Evolutionary conservation across 2,113 vertebrate species (phyloP), one percentile per base, ranked within the genome.

Genomic region (Rhinolophus sinicus): DNA sequence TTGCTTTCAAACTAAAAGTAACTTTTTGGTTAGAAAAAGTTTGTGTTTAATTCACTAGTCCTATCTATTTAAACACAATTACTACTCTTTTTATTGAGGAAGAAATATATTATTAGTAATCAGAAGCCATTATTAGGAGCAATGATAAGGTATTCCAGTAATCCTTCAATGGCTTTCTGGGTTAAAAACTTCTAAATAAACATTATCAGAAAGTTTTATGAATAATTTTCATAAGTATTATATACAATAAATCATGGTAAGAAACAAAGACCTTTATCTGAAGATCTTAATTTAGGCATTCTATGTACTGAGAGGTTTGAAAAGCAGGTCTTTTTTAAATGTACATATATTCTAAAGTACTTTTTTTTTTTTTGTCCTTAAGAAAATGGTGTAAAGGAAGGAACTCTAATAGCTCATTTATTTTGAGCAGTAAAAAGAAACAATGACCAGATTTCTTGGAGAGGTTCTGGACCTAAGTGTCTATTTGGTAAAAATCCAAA

Each of bases 401-500:
- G 11, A 40, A 67, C 62, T 87, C n/a, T 26, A 65, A 40, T 30
- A 44, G 56, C 9, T 14, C 8, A 65, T 84, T 92, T 88, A 62
- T 82, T 75, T 64, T 70, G 33, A 52, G 38, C 38, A 33, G 13
- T 47, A 8, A 80, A 85, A 82, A 67, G 24, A 92, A 89, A 60
- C 12, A 12, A 72, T 26, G 22, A 26, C 21, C 78, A 47, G 22
- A 67, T 75, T 70, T 78, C 80, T 67, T 65, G 28, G 26, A 21
- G 50, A 30, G 64, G 58, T 38, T 96, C 84, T 86, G 38, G 24
- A 70, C 15, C 33, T 77, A 64, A 64, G 67, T 50, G 21, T 47
- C 60, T 83, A n/a, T 47, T 96, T 95, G 78, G 77, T 90, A 35
- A 82, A 94, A 90, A 52, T 90, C 73, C 80, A 93, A 75, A 92